These are phyloP conservation scores for Ceratosolen fusciceps DNA, from an alignment of 1,140 invertebrate species.

Conservation along the genomic window DNA sequence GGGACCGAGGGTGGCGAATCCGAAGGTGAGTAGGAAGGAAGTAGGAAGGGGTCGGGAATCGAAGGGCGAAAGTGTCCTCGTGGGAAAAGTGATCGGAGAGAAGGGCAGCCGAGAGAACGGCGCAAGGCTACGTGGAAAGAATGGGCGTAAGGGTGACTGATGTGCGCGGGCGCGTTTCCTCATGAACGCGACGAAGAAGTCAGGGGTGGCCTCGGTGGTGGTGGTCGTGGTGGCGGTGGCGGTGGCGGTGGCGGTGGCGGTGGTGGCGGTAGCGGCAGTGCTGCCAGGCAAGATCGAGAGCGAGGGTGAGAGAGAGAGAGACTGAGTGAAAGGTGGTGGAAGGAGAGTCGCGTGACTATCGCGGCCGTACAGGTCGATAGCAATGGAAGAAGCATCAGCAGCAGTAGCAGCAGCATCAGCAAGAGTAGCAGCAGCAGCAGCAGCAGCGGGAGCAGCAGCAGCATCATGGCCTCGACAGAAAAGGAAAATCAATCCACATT, in stretches of 20 bases:
- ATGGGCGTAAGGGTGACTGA: neutral
- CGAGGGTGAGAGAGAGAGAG: constrained; percentile 4
- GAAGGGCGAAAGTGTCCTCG: constrained; percentile 42
- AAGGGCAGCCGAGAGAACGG: neutral
- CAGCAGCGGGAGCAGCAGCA: constrained; percentile 49
- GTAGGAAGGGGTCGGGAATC: neutral
- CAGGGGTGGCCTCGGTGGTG: neutral
- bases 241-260: neutral
- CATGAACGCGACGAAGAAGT: neutral
- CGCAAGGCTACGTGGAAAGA: neutral
- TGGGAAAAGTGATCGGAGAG: constrained; percentile 35
- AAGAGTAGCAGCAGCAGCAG: constrained; percentile 60
- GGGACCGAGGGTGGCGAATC: too few species aligned
- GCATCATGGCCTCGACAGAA: constrained; percentile 52
- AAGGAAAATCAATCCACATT: constrained; percentile 68
- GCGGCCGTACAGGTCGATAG: constrained; percentile 62
- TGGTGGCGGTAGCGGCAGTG: neutral
- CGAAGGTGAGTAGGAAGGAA: neutral
- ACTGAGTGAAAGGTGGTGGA: neutral
- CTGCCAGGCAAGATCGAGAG: neutral
- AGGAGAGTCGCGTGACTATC: constrained; percentile 42
- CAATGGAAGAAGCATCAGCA: constrained; percentile 57
- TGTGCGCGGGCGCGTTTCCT: neutral
- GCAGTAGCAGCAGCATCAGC: constrained; percentile 53
- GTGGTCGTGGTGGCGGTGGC: neutral